A percentile compares a stretch with the other conserved stretches of the same genome.
Conservation (phyloP, 2,797 vertebrate species). For the Pelochelys cantorii region DNA sequence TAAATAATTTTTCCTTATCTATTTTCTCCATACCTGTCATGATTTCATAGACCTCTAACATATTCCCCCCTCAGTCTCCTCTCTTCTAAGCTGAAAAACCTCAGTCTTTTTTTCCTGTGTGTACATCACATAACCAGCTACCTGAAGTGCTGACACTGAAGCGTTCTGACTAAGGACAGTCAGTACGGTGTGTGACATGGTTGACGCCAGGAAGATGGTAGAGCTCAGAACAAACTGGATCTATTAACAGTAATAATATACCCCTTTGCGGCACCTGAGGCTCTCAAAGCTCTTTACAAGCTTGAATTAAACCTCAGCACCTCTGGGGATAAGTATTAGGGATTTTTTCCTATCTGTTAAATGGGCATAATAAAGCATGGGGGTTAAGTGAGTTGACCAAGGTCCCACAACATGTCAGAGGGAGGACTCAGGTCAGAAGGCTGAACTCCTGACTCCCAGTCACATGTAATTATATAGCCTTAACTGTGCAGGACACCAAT, state of each 20-base stretch:
- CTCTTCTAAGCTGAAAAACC: too few relatives aligned
- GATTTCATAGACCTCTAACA: too few relatives aligned
- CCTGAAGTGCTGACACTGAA: background rate
- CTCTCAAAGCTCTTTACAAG: background rate
- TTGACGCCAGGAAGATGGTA: background rate
- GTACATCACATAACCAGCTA: background rate
- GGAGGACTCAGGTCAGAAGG: background rate
- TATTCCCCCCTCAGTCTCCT: too few relatives aligned
- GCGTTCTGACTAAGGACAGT: background rate
- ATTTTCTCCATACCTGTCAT: too few relatives aligned
- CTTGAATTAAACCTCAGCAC: background rate
- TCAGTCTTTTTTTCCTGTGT: too few relatives aligned
- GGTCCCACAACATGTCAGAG: background rate
- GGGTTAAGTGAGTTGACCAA: background rate
- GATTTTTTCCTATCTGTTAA: background rate
- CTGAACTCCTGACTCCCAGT: background rate
- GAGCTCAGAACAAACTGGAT: background rate
- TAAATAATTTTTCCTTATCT: too few relatives aligned
- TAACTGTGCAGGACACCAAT: background rate
- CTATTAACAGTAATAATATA: background rate
- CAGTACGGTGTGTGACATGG: background rate
- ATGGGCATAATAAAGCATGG: background rate
- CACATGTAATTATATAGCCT: background rate
- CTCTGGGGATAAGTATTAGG: background rate
- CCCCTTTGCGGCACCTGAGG: background rate